Evolutionary conservation across 1,140 invertebrate genomes (phyloP), one percentile per base, ranked within the genome.

Genomic region (Carposina sasakii): DNA sequence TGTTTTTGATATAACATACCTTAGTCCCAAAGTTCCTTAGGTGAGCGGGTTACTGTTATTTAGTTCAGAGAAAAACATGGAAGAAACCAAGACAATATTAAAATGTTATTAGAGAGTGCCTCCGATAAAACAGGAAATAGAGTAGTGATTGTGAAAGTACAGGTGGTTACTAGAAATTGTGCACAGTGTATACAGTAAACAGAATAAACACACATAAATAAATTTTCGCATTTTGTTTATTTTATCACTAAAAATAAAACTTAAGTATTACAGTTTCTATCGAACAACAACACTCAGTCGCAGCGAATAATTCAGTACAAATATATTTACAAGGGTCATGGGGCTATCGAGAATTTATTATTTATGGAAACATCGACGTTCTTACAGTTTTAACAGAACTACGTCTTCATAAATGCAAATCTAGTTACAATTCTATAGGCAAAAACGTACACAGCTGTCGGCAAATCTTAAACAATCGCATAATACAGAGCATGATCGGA

Each of bases 201-300:
- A 39, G 9, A 39, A 39, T 39, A 22, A 39, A 56, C 56, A 67
- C 50, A 70, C 52, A 72, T 51, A 53, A 65, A 76, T 71, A 72
- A 63, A 72, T 78, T 81, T 83, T 71, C 69, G 72, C 66, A 66
- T 65, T 78, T 81, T 76, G 65, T 84, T 81, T 78, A 78, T 84
- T 81, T 76, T 81, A 84, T 84, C 70, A 84, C 81, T 84, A 84
- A 84, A 78, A 70, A 76, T 81, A 78, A 83, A 84, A 73, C 81
- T 84, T 81, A 83, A 77, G 74, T 81, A 78, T 76, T 84, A 84
- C 77, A 83, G 77, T 75, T 72, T 78, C 70, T 81, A 81, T 77
- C 69, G 69, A 81, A 81, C 72, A 81, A 79, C 72, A 81, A 79
- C 77, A 74, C 75, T 78, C 77, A 79, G 79, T 83, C 76, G 76